Conservation (phyloP, 2,797 vertebrate species). For the Channa striata region DNA sequence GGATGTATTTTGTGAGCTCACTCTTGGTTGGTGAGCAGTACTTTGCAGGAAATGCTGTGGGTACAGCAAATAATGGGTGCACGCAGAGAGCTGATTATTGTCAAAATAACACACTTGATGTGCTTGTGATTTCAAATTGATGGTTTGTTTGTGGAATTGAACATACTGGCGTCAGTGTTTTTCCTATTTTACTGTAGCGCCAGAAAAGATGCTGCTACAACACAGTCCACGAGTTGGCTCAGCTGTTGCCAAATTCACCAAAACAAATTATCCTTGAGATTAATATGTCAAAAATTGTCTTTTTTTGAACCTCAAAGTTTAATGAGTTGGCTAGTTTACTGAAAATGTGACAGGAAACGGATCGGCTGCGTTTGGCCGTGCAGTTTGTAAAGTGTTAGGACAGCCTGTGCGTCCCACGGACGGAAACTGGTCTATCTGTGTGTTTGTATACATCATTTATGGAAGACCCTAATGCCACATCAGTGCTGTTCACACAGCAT, state of each 20-base stretch:
- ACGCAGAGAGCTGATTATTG: slow-evolving; percentile 1
- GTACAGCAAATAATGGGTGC: background rate
- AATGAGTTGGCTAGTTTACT: background rate
- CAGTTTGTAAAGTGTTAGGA: slow-evolving; percentile 2
- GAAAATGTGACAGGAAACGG: background rate
- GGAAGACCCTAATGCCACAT: slow-evolving; percentile 58
- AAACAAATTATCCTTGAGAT: no score
- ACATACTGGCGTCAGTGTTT: background rate
- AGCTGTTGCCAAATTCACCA: no score
- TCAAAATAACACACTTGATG: slow-evolving; percentile 1
- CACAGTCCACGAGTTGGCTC: background rate
- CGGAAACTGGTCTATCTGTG: slow-evolving; percentile 18
- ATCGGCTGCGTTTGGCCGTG: background rate
- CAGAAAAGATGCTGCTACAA: background rate
- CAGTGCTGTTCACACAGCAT: slow-evolving; percentile 75
- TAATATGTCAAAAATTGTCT: background rate
- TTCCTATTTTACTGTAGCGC: background rate
- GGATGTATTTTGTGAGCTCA: background rate
- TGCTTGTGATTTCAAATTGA: background rate
- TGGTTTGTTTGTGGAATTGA: background rate
- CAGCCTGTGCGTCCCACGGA: background rate
- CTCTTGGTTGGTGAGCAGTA: background rate
- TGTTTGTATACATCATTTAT: slow-evolving; percentile 43
- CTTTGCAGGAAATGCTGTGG: background rate
- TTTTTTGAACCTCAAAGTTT: background rate